Conservation (phyloP, 64 coral and sea anemone species). For the Pocillopora verrucosa region DNA sequence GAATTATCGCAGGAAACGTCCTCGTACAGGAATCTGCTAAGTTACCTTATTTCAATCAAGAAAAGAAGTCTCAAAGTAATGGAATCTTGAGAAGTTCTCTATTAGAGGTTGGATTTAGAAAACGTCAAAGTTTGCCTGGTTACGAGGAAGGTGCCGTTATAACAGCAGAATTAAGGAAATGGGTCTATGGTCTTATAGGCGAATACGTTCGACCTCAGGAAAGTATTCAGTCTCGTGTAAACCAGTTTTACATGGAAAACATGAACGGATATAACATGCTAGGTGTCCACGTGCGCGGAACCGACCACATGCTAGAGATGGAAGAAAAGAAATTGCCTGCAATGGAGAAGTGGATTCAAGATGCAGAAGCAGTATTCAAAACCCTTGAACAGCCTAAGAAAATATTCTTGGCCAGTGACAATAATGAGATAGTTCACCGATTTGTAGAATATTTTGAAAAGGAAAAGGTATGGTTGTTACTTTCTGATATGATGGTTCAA, state of each 20-base stretch:
- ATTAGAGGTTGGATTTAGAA: constrained; percentile 8
- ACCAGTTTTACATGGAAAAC: constrained; percentile 35
- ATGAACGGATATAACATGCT: constrained; percentile 51
- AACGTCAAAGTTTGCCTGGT: background rate
- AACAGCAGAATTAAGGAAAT: constrained; percentile 43
- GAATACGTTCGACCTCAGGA: constrained; percentile 30
- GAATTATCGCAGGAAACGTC: background rate
- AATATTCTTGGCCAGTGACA: constrained; percentile 86
- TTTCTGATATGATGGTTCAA: background rate
- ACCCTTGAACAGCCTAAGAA: constrained; percentile 56
- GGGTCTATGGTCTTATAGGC: constrained; percentile 54
- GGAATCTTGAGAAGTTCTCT: background rate
- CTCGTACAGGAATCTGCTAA: background rate
- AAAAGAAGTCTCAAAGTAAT: background rate
- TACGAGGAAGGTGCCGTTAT: constrained; percentile 33
- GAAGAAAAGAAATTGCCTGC: constrained; percentile 36
- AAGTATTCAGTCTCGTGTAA: constrained; percentile 15
- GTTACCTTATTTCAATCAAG: background rate
- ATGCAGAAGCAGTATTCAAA: constrained; percentile 38
- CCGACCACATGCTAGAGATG: constrained; percentile 60
- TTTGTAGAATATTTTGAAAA: constrained; percentile 70
- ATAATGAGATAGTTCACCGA: constrained; percentile 52
- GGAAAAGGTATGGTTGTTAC: constrained; percentile 27
- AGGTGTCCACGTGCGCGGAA: constrained; percentile 75
- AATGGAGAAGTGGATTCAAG: constrained; percentile 52